phyloP scores from a whole-genome alignment of 1,140 invertebrate genomes.

The Colletes latitarsis region DNA sequence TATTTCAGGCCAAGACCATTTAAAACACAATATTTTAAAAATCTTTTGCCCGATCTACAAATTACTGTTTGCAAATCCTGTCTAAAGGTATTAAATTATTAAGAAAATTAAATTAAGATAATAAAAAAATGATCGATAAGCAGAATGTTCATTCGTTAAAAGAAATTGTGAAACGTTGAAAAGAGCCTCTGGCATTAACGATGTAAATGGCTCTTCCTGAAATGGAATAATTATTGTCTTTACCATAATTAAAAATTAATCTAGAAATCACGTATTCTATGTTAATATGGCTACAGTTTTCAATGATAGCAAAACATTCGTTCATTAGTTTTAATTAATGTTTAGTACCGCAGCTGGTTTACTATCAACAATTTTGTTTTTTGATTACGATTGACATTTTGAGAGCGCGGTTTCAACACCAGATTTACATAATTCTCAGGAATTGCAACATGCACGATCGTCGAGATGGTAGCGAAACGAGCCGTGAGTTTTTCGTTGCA shows the following conservation, averaged over 20 bases:
- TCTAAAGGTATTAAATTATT: constrained; percentile 87
- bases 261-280: no score
- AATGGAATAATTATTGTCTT: constrained; percentile 48
- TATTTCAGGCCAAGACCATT: constrained; percentile 90
- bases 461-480: not conserved
- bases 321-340: not conserved
- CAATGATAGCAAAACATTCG: no score
- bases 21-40: constrained; percentile 91
- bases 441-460: not conserved
- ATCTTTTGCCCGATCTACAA: constrained; percentile 95
- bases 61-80: constrained; percentile 93
- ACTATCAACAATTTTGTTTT: not conserved
- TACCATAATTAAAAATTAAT: not conserved
- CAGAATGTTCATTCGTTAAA: constrained; percentile 81
- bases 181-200: constrained; percentile 94
- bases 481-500: not conserved
- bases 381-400: not conserved
- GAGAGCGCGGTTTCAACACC: not conserved
- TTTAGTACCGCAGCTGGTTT: no score
- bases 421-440: not conserved
- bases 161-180: constrained; percentile 96
- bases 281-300: no score
- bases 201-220: constrained; percentile 97
- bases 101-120: not conserved
- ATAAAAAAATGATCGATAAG: not conserved